phyloP scores from a whole-genome alignment of 2,797 vertebrate species.

The Syngnathus acus region DNA sequence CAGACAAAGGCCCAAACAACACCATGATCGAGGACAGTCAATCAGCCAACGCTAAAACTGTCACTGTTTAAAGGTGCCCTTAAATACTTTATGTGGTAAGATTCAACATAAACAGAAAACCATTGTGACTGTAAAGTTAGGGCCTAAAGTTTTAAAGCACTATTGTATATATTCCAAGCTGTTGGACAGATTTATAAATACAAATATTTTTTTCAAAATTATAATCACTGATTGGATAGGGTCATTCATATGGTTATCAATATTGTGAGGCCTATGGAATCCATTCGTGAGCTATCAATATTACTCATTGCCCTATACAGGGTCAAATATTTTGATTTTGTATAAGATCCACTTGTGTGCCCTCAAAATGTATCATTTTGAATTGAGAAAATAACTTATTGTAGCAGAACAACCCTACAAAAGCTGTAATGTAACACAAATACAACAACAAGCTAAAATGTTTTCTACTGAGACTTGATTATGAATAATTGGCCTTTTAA shows the following conservation, averaged over 20 bases:
- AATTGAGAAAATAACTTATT: neutral
- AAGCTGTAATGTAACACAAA: neutral
- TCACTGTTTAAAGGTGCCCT: conserved; percentile 30
- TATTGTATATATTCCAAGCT: neutral
- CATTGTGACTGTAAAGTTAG: neutral
- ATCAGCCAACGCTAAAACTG: conserved; percentile 30
- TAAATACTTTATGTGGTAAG: conserved; percentile 19
- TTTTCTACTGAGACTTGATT: neutral
- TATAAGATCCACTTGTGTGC: neutral
- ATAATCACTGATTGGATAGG: neutral
- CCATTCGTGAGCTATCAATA: neutral
- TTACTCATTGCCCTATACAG: neutral
- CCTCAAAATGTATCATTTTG: neutral
- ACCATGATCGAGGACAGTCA: conserved; percentile 24
- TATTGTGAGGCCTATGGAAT: neutral
- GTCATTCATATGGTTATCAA: neutral
- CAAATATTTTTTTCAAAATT: neutral
- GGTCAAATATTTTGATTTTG: neutral
- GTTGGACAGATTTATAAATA: neutral
- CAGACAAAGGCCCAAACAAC: conserved; percentile 24
- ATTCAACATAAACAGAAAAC: neutral
- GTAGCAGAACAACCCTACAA: neutral
- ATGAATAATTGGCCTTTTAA: neutral
- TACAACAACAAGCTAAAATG: neutral
- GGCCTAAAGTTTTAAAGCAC: neutral